These are phyloP conservation scores for Lampropteryx suffumata DNA, from an alignment of 2,888 invertebrate species.

Conservation along the genomic window DNA sequence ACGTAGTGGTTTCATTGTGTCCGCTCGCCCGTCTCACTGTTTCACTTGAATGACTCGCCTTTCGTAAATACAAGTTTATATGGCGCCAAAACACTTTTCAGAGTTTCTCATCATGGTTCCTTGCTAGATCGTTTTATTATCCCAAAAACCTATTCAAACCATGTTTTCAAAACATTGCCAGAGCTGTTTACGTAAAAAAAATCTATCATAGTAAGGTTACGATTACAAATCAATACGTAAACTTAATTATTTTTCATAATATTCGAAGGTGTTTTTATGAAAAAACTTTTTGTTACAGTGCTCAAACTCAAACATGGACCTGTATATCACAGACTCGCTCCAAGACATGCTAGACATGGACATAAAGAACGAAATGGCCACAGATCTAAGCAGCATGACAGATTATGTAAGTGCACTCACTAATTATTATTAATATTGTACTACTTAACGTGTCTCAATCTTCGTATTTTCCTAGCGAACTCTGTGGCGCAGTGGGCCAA, in stretches of 20 bases:
- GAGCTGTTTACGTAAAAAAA: no score
- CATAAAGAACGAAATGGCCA: slow-evolving; percentile 93
- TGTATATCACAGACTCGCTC: slow-evolving; percentile 87
- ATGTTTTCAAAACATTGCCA: no score
- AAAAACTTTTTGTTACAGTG: slow-evolving; percentile 45
- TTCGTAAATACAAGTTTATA: slow-evolving; percentile 28
- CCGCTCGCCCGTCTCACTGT: slow-evolving; percentile 48
- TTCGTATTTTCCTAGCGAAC: no score
- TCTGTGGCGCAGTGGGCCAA: no score
- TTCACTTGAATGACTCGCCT: slow-evolving; percentile 40
- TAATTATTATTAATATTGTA: no score
- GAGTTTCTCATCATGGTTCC: neutral
- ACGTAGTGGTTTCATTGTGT: slow-evolving; percentile 73
- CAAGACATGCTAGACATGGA: slow-evolving; percentile 96
- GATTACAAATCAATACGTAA: no score
- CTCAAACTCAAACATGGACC: slow-evolving; percentile 83
- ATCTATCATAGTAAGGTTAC: no score
- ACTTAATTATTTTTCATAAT: no score
- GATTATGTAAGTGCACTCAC: slow-evolving; percentile 78
- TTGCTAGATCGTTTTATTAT: no score
- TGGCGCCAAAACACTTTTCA: slow-evolving; percentile 55
- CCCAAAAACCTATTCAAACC: no score
- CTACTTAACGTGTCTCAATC: no score
- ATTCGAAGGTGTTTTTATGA: neutral
- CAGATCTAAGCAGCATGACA: slow-evolving; percentile 88